Evolutionary conservation across 2,797 vertebrate species (phyloP).

Genomic region (Miichthys miiuy): DNA sequence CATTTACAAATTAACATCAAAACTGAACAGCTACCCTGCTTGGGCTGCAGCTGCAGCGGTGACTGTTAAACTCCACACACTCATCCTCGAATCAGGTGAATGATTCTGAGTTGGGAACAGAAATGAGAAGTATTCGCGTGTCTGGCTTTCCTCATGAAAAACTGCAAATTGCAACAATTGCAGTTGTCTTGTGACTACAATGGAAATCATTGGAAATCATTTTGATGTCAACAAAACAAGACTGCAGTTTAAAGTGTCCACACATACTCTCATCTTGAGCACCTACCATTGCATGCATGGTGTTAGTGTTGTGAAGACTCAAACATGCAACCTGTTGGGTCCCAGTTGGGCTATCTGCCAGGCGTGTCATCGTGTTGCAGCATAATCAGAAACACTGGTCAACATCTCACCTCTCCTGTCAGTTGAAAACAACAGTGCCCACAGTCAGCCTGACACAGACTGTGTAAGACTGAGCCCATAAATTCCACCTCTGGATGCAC

Average conservation of each 20-base stretch:
- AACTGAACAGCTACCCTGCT: conserved; percentile 7
- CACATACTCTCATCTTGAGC: neutral
- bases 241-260: neutral
- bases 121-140: neutral
- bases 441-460: conserved; percentile 35
- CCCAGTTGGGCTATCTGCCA: neutral
- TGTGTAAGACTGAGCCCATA: conserved; percentile 41
- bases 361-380: conserved; percentile 2
- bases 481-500: conserved; percentile 59
- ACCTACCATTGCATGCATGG: neutral
- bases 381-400: conserved; percentile 34
- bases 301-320: neutral
- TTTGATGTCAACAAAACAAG: conserved; percentile 2
- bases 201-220: neutral
- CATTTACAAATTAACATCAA: conserved; percentile 3
- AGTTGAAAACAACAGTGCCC: conserved; percentile 22
- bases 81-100: neutral
- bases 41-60: neutral
- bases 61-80: neutral
- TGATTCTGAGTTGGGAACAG: neutral
- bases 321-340: neutral
- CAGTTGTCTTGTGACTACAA: neutral
- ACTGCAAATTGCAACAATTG: neutral
- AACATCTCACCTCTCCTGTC: conserved; percentile 17
- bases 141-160: neutral